Conservation (phyloP, 2,888 invertebrate genomes). For the Agriopis aurantiaria region DNA sequence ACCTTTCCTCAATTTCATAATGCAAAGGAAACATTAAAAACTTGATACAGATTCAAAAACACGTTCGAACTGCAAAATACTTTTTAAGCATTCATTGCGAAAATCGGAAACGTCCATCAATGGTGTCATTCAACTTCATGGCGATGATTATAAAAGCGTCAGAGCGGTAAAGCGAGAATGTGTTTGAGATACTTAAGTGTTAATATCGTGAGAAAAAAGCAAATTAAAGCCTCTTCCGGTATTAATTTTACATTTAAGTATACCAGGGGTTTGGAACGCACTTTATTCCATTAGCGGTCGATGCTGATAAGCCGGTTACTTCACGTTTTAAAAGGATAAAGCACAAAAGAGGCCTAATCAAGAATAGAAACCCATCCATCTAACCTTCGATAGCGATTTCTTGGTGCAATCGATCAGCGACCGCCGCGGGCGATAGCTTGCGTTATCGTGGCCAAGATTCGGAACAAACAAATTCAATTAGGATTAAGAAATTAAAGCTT, state of each 20-base stretch:
- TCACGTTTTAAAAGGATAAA: slow-evolving; percentile 63
- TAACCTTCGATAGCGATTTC: slow-evolving; percentile 67
- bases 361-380: slow-evolving; percentile 63
- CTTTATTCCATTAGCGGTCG: slow-evolving; percentile 42
- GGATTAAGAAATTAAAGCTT: slow-evolving; percentile 82
- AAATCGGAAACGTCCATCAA: slow-evolving; percentile 58
- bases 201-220: slow-evolving; percentile 52
- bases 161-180: slow-evolving; percentile 49
- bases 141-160: slow-evolving; percentile 55
- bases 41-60: slow-evolving; percentile 42
- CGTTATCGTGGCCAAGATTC: slow-evolving; percentile 69
- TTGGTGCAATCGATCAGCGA: slow-evolving; percentile 68
- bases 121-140: slow-evolving; percentile 54
- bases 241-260: slow-evolving; percentile 33
- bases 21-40: slow-evolving; percentile 56
- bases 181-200: slow-evolving; percentile 43
- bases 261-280: slow-evolving; percentile 29
- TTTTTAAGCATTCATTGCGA: slow-evolving; percentile 51
- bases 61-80: slow-evolving; percentile 47
- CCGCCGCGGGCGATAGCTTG: slow-evolving; percentile 60
- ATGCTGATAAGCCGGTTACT: slow-evolving; percentile 45
- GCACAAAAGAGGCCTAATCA: slow-evolving; percentile 65
- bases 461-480: slow-evolving; percentile 85
- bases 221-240: slow-evolving; percentile 43
- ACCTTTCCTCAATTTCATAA: slow-evolving; percentile 52